Base-by-base conservation (phyloP, 64 coral and sea anemone genomes). In the Acropora tenuis region DNA sequence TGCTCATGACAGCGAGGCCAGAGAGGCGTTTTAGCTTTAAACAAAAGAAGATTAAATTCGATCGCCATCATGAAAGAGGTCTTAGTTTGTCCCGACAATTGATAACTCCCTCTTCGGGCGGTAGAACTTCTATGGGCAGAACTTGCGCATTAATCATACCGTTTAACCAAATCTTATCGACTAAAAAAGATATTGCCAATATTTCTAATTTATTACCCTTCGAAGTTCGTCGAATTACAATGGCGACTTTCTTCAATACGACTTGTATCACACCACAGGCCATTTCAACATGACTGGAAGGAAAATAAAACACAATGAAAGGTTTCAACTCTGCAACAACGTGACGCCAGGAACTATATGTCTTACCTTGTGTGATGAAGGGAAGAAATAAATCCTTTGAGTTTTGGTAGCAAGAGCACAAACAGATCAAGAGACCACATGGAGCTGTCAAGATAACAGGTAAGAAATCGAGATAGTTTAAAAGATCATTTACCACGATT, bases 281-380 rank as follows among this genome's bases (percentile, higher is more conserved):
- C 95, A 97, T 97, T 80, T 94, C 91, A 71, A 97, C 92, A 45
- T 97, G 95, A 73, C 95, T 97, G 92, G 18, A 69, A 67, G 19
- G 60, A 49, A 69, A 82, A 46, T 10, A 41, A 8, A 78, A 55
- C 40, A 80, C 8, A 48, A 3, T 20, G 30, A 41, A 2, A 55
- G 13, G 7, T 61, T 71, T 16, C 59, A 53, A 0, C 30, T 30
- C 30, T 30, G 30, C 30, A 30, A 30, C 0, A 30, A 30, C 30
- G 30, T 55, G 52, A 7, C 52, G 10, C 10, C 0, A 10, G 52
- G 52, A 7, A 7, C 52, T 55, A 1, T 7, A 55, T 53, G 65
- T 94, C 17, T 80, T 84, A 97, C 95, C 95, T 97, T 46, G 92
- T 83, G 49, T 97, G 95, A 48, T 88, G 79, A n/a, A 89, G 82